These are phyloP conservation scores for Drosophila atripex DNA, from an alignment of 2,888 invertebrate species.

Conservation along the genomic window DNA sequence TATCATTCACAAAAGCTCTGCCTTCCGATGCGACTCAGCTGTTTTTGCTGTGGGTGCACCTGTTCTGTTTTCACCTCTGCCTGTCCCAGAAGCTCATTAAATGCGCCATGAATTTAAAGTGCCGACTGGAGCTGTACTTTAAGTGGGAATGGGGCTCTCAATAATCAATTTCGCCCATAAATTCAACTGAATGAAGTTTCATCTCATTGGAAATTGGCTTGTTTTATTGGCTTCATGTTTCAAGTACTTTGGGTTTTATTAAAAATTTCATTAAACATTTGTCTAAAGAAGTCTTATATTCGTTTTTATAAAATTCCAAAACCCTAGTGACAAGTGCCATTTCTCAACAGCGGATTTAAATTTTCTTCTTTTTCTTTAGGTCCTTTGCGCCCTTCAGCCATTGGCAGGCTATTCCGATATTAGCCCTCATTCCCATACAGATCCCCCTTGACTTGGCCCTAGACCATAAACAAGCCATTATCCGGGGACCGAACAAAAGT, in stretches of 20 bases:
- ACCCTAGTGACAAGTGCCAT: constrained; percentile 5
- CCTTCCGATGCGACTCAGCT: constrained; percentile 31
- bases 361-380: not conserved
- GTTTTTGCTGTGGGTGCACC: constrained; percentile 18
- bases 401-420: constrained; percentile 21
- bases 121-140: constrained; percentile 24
- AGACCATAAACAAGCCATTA: constrained; percentile 62
- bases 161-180: constrained; percentile 15
- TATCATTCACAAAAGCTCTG: constrained; percentile 57
- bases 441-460: not conserved
- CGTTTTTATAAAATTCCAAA: too few species aligned
- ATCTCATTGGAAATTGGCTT: constrained; percentile 12
- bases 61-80: constrained; percentile 17
- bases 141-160: constrained; percentile 39
- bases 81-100: constrained; percentile 66
- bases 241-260: not conserved
- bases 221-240: constrained; percentile 2
- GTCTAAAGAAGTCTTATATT: not conserved
- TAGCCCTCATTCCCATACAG: constrained; percentile 9
- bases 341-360: constrained; percentile 13
- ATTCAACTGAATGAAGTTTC: constrained; percentile 4
- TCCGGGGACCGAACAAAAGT: constrained; percentile 55
- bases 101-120: constrained; percentile 44
- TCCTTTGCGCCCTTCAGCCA: not conserved
- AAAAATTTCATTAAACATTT: not conserved